Conservation (phyloP, 2,888 invertebrate genomes). For the Macaria notata region DNA sequence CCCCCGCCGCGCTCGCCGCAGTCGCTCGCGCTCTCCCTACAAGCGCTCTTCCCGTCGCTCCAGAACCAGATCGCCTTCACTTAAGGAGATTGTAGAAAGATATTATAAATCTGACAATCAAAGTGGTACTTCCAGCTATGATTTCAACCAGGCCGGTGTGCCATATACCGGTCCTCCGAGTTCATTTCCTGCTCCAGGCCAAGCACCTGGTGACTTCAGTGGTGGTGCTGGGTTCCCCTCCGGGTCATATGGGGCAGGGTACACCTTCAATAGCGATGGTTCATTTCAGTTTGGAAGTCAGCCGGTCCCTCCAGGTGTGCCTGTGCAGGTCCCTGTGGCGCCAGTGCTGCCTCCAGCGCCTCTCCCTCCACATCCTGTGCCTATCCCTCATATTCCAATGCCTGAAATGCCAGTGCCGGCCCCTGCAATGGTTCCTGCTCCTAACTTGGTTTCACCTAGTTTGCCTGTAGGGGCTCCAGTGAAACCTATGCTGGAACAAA, state of each 20-base stretch:
- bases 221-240: slow-evolving; percentile 25
- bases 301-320: slow-evolving; percentile 22
- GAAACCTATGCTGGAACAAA: slow-evolving; percentile 28
- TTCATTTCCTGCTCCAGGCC: background rate
- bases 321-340: slow-evolving; percentile 25
- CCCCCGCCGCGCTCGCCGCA: slow-evolving; percentile 18
- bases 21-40: slow-evolving; percentile 21
- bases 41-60: slow-evolving; percentile 12
- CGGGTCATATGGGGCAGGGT: slow-evolving; percentile 35
- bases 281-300: slow-evolving; percentile 51
- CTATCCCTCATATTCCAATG: slow-evolving; percentile 21
- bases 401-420: slow-evolving; percentile 33
- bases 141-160: background rate
- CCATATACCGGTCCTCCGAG: slow-evolving; percentile 13
- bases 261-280: slow-evolving; percentile 41
- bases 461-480: slow-evolving; percentile 15
- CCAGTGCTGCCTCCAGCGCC: slow-evolving; percentile 29
- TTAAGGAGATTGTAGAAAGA: slow-evolving; percentile 16
- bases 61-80: slow-evolving; percentile 35
- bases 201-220: slow-evolving; percentile 18
- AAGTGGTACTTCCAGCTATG: slow-evolving; percentile 15
- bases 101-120: slow-evolving; percentile 29
- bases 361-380: slow-evolving; percentile 31
- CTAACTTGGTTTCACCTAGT: slow-evolving; percentile 40
- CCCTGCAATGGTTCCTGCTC: slow-evolving; percentile 42